These are phyloP conservation scores for Brachionus paranguensis DNA, from an alignment of 1,140 invertebrate species.

Conservation along the genomic window DNA sequence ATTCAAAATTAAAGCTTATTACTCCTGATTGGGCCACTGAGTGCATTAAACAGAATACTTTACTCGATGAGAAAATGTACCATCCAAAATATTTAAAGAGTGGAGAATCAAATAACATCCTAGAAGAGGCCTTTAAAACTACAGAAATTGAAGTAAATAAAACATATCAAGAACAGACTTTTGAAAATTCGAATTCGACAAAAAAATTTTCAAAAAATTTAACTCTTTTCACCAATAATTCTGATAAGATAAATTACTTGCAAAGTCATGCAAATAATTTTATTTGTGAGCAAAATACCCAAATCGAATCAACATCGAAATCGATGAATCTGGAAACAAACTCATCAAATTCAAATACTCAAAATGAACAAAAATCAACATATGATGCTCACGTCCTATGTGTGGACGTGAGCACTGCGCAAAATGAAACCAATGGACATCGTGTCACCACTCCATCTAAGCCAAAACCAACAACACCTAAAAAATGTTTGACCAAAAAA, in stretches of 20 bases:
- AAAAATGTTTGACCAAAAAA: background rate
- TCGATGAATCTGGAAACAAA: background rate
- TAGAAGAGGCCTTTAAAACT: background rate
- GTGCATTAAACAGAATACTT: background rate
- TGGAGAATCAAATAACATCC: background rate
- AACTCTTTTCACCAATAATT: slow-evolving; percentile 3
- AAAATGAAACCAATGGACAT: background rate
- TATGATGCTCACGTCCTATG: background rate
- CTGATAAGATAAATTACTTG: background rate
- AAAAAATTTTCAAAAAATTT: background rate
- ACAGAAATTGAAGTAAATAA: background rate
- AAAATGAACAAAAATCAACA: background rate
- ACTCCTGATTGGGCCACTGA: slow-evolving; percentile 26
- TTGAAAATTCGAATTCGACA: background rate
- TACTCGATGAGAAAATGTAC: background rate
- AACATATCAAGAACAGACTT: background rate
- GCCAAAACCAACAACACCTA: background rate
- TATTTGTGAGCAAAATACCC: background rate
- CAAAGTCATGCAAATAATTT: background rate
- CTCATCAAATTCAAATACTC: background rate
- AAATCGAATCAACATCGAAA: background rate
- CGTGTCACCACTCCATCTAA: background rate
- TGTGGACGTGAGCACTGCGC: background rate
- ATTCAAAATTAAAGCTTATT: background rate
- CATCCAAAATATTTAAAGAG: slow-evolving; percentile 28